Evolutionary conservation across 2,888 invertebrate species (phyloP).

Genomic region (Blastobasis adustella): DNA sequence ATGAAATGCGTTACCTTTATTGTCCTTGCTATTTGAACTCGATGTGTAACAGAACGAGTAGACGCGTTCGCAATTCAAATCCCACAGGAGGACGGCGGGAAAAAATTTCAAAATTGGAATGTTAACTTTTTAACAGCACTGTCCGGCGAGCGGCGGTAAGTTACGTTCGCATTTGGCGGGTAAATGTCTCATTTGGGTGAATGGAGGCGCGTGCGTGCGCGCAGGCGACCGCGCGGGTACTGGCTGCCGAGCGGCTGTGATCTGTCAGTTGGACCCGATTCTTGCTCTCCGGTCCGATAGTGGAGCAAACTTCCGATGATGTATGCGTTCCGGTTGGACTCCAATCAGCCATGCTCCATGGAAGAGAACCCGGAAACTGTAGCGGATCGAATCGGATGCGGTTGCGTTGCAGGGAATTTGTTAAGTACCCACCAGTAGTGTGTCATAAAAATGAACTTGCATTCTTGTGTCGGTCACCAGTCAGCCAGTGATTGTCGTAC

Average conservation of each 20-base stretch:
- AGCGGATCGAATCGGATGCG: constrained; percentile 15
- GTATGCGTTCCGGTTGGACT: constrained; percentile 50
- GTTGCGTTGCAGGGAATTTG: background rate
- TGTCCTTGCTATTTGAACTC: constrained; percentile 9
- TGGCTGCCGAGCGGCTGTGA: constrained; percentile 13
- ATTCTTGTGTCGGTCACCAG: too few species aligned
- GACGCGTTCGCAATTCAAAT: background rate
- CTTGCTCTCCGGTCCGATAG: constrained; percentile 36
- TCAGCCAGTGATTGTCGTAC: too few species aligned
- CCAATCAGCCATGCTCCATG: background rate
- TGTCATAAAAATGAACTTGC: background rate
- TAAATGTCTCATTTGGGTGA: too few species aligned
- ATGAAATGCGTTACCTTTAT: constrained; percentile 12
- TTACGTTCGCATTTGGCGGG: too few species aligned
- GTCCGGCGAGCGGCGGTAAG: too few species aligned
- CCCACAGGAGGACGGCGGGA: background rate
- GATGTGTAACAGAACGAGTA: constrained; percentile 3
- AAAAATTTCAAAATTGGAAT: background rate
- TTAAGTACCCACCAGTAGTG: background rate
- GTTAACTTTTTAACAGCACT: constrained; percentile 3
- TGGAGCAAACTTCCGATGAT: constrained; percentile 58
- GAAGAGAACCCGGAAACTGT: constrained; percentile 26
- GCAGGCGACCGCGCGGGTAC: constrained; percentile 54
- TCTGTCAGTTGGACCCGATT: constrained; percentile 38
- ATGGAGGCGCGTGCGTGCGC: constrained; percentile 36